Percentiles rank a stretch among this genome's conserved stretches.
Evolutionary conservation across 2,113 vertebrate species (phyloP).

Genomic region (Pelecanus crispus): DNA sequence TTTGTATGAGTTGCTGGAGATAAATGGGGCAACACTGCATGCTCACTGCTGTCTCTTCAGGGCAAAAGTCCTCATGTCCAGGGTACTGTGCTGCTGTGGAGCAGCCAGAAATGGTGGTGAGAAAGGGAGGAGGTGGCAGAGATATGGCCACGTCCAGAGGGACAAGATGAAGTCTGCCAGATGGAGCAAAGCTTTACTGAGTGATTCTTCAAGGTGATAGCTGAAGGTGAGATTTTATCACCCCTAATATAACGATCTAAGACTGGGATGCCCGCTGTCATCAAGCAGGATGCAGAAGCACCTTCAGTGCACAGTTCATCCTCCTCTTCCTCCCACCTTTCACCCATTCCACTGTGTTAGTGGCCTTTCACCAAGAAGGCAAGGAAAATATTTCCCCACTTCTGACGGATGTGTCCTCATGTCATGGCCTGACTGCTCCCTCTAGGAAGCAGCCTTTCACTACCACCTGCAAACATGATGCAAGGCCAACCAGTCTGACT

Average conservation of each 20-base stretch:
- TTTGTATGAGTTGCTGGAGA: not conserved
- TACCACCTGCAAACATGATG: not conserved
- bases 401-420: not conserved
- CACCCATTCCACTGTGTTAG: not conserved
- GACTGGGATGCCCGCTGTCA: not conserved
- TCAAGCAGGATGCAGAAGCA: not conserved
- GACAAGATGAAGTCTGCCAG: not conserved
- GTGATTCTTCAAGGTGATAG: not conserved
- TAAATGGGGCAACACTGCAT: not conserved
- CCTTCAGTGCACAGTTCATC: not conserved
- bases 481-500: not conserved
- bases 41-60: not conserved
- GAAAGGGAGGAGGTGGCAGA: not conserved
- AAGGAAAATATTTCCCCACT: not conserved
- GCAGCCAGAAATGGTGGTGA: not conserved
- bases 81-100: not conserved
- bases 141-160: not conserved
- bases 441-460: not conserved
- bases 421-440: not conserved
- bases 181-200: not conserved
- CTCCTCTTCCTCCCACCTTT: not conserved
- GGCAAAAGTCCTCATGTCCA: not conserved
- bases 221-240: not conserved
- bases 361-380: not conserved
- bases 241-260: not conserved